phyloP scores from a whole-genome alignment of 2,113 vertebrate genomes.

The Orcinus orca region DNA sequence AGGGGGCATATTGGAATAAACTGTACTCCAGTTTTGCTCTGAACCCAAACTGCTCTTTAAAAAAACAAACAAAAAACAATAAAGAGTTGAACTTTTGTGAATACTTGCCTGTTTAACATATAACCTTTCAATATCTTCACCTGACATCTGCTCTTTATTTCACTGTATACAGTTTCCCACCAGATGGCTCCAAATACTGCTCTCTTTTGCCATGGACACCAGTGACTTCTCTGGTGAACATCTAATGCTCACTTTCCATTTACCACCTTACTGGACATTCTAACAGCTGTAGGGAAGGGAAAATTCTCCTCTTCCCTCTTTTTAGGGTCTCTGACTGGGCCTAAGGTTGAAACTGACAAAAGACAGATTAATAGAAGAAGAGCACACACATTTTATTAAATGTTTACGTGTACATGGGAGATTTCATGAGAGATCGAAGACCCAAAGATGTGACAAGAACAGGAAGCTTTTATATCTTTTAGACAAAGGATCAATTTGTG shows the following conservation, averaged over 20 bases:
- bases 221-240: background rate
- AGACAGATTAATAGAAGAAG: background rate
- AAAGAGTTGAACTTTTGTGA: background rate
- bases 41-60: background rate
- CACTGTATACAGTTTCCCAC: too few species aligned
- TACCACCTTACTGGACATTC: background rate
- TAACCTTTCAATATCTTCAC: background rate
- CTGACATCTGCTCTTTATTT: background rate
- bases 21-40: background rate
- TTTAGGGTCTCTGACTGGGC: background rate
- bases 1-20: background rate
- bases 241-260: background rate
- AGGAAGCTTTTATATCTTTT: background rate
- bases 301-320: background rate
- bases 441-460: background rate
- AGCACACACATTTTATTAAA: background rate
- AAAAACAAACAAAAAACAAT: background rate
- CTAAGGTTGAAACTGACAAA: background rate
- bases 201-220: background rate
- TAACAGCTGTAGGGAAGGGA: background rate
- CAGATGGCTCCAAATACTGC: rapidly evolving
- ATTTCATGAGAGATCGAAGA: background rate
- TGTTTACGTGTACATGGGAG: background rate
- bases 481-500: background rate
- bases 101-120: background rate